phyloP scores from a whole-genome alignment of 1,140 invertebrate genomes.

The Trypoxylus dichotomus region DNA sequence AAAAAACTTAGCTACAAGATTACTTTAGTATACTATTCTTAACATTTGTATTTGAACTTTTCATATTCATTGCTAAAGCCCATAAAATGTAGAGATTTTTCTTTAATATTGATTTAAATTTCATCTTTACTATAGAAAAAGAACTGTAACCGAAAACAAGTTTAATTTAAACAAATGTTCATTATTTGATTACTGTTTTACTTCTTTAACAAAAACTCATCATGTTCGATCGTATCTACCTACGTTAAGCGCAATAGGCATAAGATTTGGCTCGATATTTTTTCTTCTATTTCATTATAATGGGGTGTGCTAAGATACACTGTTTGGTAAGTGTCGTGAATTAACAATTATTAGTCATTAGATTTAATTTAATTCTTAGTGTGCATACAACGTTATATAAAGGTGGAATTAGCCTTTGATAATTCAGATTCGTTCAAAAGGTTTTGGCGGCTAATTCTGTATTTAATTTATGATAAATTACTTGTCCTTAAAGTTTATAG shows the following conservation, averaged over 20 bases:
- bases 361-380: slow-evolving; percentile 20
- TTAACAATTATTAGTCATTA: slow-evolving; percentile 5
- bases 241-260: slow-evolving; percentile 1
- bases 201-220: background rate
- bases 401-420: slow-evolving; percentile 5
- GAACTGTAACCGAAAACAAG: no score
- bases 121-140: no score
- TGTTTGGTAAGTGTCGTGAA: background rate
- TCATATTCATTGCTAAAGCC: no score
- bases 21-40: background rate
- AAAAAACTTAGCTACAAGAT: background rate
- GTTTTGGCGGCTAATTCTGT: slow-evolving; percentile 1
- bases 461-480: slow-evolving; percentile 7
- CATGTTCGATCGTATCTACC: background rate
- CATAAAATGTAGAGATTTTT: no score
- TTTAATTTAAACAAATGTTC: no score
- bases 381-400: slow-evolving; percentile 24
- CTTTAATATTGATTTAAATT: no score
- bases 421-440: background rate
- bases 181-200: no score
- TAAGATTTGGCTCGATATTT: background rate
- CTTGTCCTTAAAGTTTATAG: background rate
- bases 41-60: no score
- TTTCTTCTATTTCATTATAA: background rate
- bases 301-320: background rate